These are phyloP conservation scores for Fragum sueziense DNA, from an alignment of 2,888 invertebrate genomes.

Conservation along the genomic window DNA sequence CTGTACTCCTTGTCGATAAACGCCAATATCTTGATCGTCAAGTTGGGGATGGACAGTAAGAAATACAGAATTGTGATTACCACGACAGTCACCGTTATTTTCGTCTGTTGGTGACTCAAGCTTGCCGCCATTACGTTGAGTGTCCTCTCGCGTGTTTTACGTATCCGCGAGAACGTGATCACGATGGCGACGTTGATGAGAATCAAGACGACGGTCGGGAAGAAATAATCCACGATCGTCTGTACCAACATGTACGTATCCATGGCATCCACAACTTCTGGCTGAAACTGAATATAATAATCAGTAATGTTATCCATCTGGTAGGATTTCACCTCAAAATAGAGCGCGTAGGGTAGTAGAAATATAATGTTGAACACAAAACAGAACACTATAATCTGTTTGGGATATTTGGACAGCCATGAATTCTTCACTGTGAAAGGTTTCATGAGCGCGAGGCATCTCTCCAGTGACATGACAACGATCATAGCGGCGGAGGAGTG, in stretches of 20 bases:
- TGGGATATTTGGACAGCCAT: conserved; percentile 40
- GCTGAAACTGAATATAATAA: conserved; percentile 42
- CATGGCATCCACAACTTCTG: conserved; percentile 18
- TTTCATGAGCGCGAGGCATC: conserved; percentile 31
- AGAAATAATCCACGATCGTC: conserved; percentile 47
- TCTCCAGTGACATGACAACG: conserved; percentile 50
- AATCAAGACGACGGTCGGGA: conserved; percentile 24
- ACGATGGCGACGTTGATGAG: conserved; percentile 37
- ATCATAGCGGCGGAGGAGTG: conserved; percentile 35
- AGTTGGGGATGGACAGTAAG: conserved; percentile 43
- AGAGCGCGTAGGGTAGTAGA: conserved; percentile 38
- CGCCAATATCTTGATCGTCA: conserved; percentile 46
- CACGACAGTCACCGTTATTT: conserved; percentile 44
- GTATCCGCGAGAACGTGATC: conserved; percentile 32
- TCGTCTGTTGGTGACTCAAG: conserved; percentile 32
- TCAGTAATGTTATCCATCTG: conserved; percentile 21
- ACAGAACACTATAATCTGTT: conserved; percentile 20
- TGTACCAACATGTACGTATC: conserved; percentile 42
- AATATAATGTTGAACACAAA: conserved; percentile 38
- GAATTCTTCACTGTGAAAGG: conserved; percentile 42
- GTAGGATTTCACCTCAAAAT: conserved; percentile 42
- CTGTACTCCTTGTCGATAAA: conserved; percentile 51
- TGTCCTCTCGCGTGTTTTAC: background rate
- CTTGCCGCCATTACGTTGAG: background rate
- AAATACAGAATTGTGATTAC: conserved; percentile 42